Percentiles rank a stretch among this genome's conserved stretches.
phyloP scores from a whole-genome alignment of 2,888 invertebrate genomes.

The Anthoptus insignis region DNA sequence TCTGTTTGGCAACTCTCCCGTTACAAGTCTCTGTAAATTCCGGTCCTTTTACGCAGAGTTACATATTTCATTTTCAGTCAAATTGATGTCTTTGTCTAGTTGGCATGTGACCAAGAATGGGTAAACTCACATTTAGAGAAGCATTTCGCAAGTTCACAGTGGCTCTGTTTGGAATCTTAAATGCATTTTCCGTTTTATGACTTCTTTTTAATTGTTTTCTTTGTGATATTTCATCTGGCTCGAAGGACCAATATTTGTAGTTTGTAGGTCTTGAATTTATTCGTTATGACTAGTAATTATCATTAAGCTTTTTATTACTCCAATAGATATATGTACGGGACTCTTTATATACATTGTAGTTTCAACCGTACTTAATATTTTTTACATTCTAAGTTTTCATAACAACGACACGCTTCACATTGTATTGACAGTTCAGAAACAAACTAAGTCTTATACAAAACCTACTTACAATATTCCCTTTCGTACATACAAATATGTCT shows the following conservation, averaged over 20 bases:
- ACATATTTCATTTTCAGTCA: constrained; percentile 36
- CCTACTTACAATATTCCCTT: neutral
- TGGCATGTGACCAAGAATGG: constrained; percentile 35
- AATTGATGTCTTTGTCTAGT: constrained; percentile 35
- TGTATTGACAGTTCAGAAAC: neutral
- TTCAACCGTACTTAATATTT: no score
- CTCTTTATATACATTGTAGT: no score
- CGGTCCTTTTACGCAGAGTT: constrained; percentile 32
- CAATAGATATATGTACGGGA: no score
- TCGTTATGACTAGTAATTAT: neutral
- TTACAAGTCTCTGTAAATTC: constrained; percentile 31
- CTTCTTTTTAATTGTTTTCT: constrained; percentile 12
- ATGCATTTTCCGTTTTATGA: constrained; percentile 16
- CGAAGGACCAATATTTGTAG: neutral
- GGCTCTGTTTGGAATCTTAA: constrained; percentile 21
- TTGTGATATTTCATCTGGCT: neutral
- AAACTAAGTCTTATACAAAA: neutral
- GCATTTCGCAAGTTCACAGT: constrained; percentile 25
- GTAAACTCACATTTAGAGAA: constrained; percentile 27
- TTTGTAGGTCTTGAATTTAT: neutral
- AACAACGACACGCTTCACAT: neutral
- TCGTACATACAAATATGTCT: no score
- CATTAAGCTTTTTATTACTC: neutral
- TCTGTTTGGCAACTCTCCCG: constrained; percentile 19
- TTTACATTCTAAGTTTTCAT: no score